Evolutionary conservation across 2,797 vertebrate genomes (phyloP), one percentile per base, ranked within the genome.

Genomic region (Eleutherodactylus coqui): DNA sequence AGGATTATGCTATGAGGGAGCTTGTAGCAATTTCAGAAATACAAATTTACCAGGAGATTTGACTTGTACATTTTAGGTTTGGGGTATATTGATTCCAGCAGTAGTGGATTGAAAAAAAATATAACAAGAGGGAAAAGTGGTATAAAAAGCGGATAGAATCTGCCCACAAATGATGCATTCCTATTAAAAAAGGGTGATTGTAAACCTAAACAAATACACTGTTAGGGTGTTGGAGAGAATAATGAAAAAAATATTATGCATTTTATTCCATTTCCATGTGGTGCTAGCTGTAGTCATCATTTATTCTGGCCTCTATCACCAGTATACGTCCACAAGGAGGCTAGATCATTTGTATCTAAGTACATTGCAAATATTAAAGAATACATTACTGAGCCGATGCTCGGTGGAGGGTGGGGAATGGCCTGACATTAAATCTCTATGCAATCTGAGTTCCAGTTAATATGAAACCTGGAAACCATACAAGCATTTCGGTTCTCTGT

Each of bases 1-100:
- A 89, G 43, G 29, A 85, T 49, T 88, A 90, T 88, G 69, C 53
- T 89, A 36, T 0, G 0, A 90, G 41, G 36, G 89, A 82, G 72
- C 38, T 81, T 82, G 79, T 43, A 89, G 87, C 87, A 43, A 89
- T 89, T 88, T 88, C 88, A 90, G 80, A 89, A 85, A 84, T 41
- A 76, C 47, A 82, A 89, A 47, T 53, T 79, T 73, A 88, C 38
- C 86, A 87, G 77, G 67, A 78, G 86, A 60, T 88, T 89, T 89
- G 86, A 85, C 89, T 89, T 91, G 88, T 88, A 72, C 87, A 85
- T 87, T 90, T 88, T 85, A 70, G 79, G 82, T 84, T 89, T 88
- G 88, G 91, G 87, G 73, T 75, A 87, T 76, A 84, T 78, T 83
- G 88, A 91, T 85, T 86, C 82, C 90, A 89, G 89, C 86, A 89